These are phyloP conservation scores for Clupea harengus DNA, from an alignment of 2,113 vertebrate species.

Conservation along the genomic window DNA sequence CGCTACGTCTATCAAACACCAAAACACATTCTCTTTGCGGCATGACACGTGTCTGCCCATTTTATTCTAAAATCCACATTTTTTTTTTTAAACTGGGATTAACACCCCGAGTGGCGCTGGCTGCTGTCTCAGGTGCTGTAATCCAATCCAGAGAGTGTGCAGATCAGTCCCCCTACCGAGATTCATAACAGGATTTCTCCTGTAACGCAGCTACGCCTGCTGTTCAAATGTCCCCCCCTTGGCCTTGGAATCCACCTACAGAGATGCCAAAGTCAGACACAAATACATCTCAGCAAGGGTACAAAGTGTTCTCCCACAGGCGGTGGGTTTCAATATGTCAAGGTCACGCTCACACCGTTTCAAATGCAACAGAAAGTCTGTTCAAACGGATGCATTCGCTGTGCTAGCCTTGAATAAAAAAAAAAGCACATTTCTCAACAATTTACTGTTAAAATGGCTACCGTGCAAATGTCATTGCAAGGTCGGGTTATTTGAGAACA, in stretches of 20 bases:
- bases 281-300: constrained; percentile 11
- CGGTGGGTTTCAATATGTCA: background rate
- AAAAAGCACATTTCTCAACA: background rate
- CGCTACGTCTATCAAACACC: background rate
- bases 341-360: background rate
- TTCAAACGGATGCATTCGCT: background rate
- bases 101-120: background rate
- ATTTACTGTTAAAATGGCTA: background rate
- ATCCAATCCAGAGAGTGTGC: constrained; percentile 41
- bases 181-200: constrained; percentile 30
- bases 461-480: background rate
- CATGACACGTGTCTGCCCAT: background rate
- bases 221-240: background rate
- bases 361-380: background rate
- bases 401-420: background rate
- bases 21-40: background rate
- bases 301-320: background rate
- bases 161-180: constrained; percentile 19
- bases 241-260: background rate
- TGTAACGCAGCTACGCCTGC: constrained; percentile 32
- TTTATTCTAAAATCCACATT: background rate
- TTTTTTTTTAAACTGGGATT: background rate
- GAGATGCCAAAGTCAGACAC: background rate
- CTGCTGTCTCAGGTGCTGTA: constrained; percentile 21
- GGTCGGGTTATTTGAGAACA: background rate